A percentile compares a stretch with the other conserved stretches of the same genome.
Conservation (phyloP, 1,140 invertebrate species). For the Drosophila sulfurigaster region DNA sequence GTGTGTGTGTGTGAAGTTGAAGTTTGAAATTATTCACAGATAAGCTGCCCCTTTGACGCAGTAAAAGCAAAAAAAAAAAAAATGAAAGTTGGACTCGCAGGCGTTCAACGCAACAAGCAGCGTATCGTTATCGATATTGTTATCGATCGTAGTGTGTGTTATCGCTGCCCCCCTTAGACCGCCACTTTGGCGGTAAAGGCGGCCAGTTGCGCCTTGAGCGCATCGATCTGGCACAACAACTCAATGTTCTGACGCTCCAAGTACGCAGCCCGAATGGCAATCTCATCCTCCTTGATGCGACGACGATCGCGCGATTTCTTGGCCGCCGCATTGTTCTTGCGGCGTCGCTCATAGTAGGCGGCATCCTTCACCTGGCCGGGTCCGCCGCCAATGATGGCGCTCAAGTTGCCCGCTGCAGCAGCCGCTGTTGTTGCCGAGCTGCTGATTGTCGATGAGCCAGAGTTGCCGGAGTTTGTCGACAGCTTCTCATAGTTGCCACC, state of each 20-base stretch:
- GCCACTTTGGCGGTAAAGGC: constrained; percentile 70
- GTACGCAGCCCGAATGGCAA: constrained; percentile 94
- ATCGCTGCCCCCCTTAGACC: constrained; percentile 44
- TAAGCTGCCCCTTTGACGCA: constrained; percentile 47
- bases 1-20: constrained; percentile 14
- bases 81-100: constrained; percentile 34
- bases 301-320: constrained; percentile 96
- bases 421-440: not conserved
- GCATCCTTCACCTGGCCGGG: constrained; percentile 88
- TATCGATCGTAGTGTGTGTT: constrained; percentile 4
- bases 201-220: constrained; percentile 76
- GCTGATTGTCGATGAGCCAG: not conserved
- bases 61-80: constrained; percentile 21
- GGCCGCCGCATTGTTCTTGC: constrained; percentile 98
- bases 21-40: constrained; percentile 54
- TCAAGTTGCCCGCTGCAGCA: not conserved
- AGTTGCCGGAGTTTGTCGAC: not conserved
- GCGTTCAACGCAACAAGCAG: constrained; percentile 74
- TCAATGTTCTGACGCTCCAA: constrained; percentile 90
- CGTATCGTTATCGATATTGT: constrained; percentile 32
- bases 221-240: constrained; percentile 79
- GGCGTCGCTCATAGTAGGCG: constrained; percentile 93
- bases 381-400: constrained; percentile 2
- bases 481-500: constrained; percentile 65
- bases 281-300: constrained; percentile 95